Conservation (phyloP, 2,888 invertebrate genomes). For the Tupiocoris notatus region DNA sequence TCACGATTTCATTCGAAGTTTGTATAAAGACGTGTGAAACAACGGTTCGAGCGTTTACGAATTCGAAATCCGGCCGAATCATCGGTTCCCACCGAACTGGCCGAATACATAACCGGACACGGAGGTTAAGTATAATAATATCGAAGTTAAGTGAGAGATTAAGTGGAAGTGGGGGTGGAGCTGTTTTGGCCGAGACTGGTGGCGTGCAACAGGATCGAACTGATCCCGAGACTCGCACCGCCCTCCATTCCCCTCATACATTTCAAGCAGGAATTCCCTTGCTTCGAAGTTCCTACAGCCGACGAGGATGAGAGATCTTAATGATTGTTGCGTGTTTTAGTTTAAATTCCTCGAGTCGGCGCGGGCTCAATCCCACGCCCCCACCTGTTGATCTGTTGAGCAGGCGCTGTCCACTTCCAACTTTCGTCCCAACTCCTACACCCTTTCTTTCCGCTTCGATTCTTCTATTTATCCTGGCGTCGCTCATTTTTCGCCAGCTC, state of each 20-base stretch:
- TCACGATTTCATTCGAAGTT: no score
- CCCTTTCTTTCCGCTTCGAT: neutral
- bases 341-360: constrained; percentile 28
- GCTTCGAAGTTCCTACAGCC: neutral
- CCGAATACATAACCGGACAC: constrained; percentile 19
- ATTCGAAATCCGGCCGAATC: no score
- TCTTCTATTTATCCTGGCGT: neutral
- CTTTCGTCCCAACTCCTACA: neutral
- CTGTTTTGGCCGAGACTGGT: constrained; percentile 9
- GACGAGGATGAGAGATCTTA: constrained; percentile 11
- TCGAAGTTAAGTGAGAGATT: constrained; percentile 16
- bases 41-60: no score
- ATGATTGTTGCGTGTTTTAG: constrained; percentile 35
- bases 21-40: no score
- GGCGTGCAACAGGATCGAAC: constrained; percentile 29
- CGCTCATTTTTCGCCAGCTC: no score
- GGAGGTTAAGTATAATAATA: neutral
- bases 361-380: constrained; percentile 38
- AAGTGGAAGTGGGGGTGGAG: neutral
- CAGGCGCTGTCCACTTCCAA: neutral
- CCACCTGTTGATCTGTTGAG: constrained; percentile 29
- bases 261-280: neutral
- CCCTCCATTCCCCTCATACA: neutral
- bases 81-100: constrained; percentile 14
- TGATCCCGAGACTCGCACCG: no score